Conservation (phyloP, 2,797 vertebrate genomes). For the Anguilla marmorata region DNA sequence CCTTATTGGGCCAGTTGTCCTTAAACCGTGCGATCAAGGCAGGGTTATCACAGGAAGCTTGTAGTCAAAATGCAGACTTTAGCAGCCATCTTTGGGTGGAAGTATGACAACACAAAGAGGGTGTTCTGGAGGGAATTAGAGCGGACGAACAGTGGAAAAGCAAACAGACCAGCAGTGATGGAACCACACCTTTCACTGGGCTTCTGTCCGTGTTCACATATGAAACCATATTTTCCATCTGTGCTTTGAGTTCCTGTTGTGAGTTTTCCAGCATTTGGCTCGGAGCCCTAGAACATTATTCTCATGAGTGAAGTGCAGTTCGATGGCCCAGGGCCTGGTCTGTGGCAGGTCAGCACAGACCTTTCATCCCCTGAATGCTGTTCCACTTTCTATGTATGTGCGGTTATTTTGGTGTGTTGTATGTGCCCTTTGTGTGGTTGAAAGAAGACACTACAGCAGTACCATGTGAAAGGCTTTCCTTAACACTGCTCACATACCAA, state of each 20-base stretch:
- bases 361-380: not conserved
- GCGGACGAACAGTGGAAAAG: not conserved
- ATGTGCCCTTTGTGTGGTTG: not conserved
- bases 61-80: not conserved
- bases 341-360: not conserved
- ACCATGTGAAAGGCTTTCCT: conserved; percentile 63
- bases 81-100: not conserved
- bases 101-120: not conserved
- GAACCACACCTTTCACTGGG: not conserved
- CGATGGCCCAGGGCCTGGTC: not conserved
- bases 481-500: conserved; percentile 92
- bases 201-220: not conserved
- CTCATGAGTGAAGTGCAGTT: not conserved
- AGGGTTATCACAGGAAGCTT: not conserved
- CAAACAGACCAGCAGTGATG: not conserved
- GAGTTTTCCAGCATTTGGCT: not conserved
- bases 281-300: not conserved
- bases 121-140: not conserved
- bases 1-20: not conserved
- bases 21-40: not conserved
- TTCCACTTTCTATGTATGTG: not conserved
- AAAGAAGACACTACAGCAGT: not conserved
- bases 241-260: not conserved
- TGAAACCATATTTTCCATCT: not conserved
- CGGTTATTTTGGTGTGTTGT: not conserved